These are phyloP conservation scores for Bombyx huttoni DNA, from an alignment of 2,888 invertebrate species.

Conservation along the genomic window DNA sequence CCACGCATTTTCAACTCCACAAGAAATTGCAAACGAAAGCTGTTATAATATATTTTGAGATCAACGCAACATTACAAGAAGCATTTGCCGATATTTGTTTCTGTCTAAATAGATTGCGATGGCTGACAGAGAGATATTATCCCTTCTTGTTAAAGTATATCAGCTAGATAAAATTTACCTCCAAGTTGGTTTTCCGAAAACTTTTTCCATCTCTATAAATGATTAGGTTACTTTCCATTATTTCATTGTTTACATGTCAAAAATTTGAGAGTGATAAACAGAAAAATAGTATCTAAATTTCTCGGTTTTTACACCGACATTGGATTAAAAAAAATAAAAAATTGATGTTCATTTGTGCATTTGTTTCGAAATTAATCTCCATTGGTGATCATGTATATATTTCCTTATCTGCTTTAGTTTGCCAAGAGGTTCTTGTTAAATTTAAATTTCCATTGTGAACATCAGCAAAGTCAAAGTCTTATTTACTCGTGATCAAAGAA, in stretches of 20 bases:
- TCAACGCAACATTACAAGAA: conserved; percentile 34
- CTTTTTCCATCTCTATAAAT: background rate
- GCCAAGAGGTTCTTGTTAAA: background rate
- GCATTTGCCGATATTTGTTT: conserved; percentile 51
- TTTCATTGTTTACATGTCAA: background rate
- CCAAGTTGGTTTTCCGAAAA: background rate
- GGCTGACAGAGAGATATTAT: conserved; percentile 53
- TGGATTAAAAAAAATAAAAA: too few relatives aligned
- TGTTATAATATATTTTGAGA: conserved; percentile 11
- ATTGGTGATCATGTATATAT: conserved; percentile 1
- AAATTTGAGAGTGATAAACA: too few relatives aligned
- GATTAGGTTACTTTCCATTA: background rate
- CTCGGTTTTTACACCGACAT: too few relatives aligned
- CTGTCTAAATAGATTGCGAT: conserved; percentile 45
- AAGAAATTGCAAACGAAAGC: background rate
- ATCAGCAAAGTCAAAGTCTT: background rate
- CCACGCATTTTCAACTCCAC: background rate
- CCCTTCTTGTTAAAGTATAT: conserved; percentile 59
- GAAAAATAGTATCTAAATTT: too few relatives aligned
- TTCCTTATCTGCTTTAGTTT: background rate
- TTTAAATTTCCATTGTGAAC: background rate
- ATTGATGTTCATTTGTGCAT: too few relatives aligned
- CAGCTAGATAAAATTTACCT: conserved; percentile 38
- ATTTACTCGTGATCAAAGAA: background rate
- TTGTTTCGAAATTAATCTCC: too few relatives aligned